Conservation (phyloP, 2,113 vertebrate genomes). For the Campylorhamphus procurvoides region DNA sequence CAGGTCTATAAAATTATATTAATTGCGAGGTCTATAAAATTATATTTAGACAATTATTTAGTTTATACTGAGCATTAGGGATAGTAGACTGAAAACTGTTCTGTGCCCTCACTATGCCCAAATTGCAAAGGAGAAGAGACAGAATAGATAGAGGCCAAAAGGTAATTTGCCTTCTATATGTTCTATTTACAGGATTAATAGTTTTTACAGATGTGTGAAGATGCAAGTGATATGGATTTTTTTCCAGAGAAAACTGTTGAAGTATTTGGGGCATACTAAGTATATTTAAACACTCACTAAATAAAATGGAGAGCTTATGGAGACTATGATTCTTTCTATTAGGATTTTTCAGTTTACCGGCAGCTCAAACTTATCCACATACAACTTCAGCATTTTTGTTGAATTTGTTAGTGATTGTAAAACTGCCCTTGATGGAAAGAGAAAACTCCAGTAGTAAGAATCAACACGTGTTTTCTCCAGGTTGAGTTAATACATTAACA, state of each 20-base stretch:
- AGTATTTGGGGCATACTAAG: neutral
- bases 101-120: neutral
- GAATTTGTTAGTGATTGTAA: neutral
- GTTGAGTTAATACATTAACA: neutral
- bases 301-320: neutral
- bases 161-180: neutral
- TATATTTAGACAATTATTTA: neutral
- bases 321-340: neutral
- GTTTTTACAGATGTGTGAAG: neutral
- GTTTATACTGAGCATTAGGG: neutral
- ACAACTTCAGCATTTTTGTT: neutral
- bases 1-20: neutral
- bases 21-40: neutral
- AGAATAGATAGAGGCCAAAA: neutral
- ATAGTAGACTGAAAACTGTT: neutral
- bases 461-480: neutral
- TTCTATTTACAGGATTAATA: neutral
- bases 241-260: neutral
- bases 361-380: neutral
- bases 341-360: neutral
- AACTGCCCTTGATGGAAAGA: neutral
- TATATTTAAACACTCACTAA: neutral
- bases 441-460: neutral
- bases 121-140: neutral
- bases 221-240: neutral